Base-by-base conservation (phyloP, 2,113 vertebrate genomes). In the Lophius piscatorius region DNA sequence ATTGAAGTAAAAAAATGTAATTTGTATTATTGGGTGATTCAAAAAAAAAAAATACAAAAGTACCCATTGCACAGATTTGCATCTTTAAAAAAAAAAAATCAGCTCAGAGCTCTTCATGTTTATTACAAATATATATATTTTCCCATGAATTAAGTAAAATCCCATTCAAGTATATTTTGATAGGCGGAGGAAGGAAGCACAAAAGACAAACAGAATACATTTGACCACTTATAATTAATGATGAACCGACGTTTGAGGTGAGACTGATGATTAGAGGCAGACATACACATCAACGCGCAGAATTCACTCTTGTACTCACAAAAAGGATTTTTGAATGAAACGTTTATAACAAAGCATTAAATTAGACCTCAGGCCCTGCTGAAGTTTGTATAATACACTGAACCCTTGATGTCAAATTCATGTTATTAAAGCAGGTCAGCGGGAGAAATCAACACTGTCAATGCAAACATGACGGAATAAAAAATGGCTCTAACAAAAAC, bases 401-500 rank as follows among this genome's bases (percentile, higher is more conserved):
- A 51, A 69, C 58, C 65, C 47, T 44, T 9, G 0, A 36, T 55
- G 44, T 70, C 56, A 52, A 49, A 54, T 46, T 33, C 71, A 58
- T 64, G 52, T 73, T 78, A 69, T 70, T 72, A 62, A 66, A 76
- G 33, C 31, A 31, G 54, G 44, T 54, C 38, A 39, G 54, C 38
- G 46, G 49, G 62, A 59, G 55, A 66, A 75, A 69, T 63, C 63
- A 60, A 76, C 54, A 73, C 63, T 62, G 74, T 70, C 26, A 78
- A 22, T 35, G 46, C 59, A 75, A 67, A 64, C 17, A 39, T 52
- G 54, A 62, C 9, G 6, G 47, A 34, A 52, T 55, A 65, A 74
- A 31, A 31, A 76, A 66, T 40, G 23, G 6, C 50, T 46, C 28
- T 23, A 35, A 40, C n/a, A 31, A 55, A 64, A 71, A 54, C 35